Conservation (phyloP, 2,888 invertebrate genomes). For the Ochropleura leucogaster region DNA sequence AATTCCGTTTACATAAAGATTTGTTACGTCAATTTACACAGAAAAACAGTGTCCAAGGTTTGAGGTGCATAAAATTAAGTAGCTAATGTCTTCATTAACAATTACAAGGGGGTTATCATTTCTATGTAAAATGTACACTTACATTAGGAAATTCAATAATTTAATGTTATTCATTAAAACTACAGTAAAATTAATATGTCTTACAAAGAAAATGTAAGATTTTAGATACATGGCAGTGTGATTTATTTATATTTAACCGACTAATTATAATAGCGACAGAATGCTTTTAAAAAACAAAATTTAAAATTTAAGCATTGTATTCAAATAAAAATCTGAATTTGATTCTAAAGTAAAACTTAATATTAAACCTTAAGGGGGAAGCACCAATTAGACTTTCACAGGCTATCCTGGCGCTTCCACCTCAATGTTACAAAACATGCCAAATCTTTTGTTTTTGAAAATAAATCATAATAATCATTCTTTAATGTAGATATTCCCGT, state of each 20-base stretch:
- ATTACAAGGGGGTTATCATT: slow-evolving; percentile 72
- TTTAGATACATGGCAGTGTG: slow-evolving; percentile 70
- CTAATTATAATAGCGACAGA: slow-evolving; percentile 36
- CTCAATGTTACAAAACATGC: slow-evolving; percentile 17
- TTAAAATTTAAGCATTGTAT: slow-evolving; percentile 51
- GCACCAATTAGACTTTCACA: no score
- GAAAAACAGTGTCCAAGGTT: slow-evolving; percentile 67
- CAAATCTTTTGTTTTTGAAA: slow-evolving; percentile 12
- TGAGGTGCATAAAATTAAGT: slow-evolving; percentile 76
- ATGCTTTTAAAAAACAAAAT: slow-evolving; percentile 42
- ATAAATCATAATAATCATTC: background rate
- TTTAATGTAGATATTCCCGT: slow-evolving; percentile 24
- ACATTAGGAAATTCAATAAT: slow-evolving; percentile 77
- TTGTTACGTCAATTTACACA: slow-evolving; percentile 14
- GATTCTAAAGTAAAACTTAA: slow-evolving; percentile 55
- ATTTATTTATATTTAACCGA: slow-evolving; percentile 55
- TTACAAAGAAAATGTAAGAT: slow-evolving; percentile 59
- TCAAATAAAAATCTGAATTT: slow-evolving; percentile 29
- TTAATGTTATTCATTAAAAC: slow-evolving; percentile 60
- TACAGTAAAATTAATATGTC: slow-evolving; percentile 59
- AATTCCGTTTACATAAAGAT: slow-evolving; percentile 19
- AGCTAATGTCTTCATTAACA: slow-evolving; percentile 70
- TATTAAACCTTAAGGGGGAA: slow-evolving; percentile 11
- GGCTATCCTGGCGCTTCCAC: no score
- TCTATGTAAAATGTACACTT: slow-evolving; percentile 81